Evolutionary conservation across 2,797 vertebrate species (phyloP), one percentile per base, ranked within the genome.

Genomic region (Acanthurus leucopareius): DNA sequence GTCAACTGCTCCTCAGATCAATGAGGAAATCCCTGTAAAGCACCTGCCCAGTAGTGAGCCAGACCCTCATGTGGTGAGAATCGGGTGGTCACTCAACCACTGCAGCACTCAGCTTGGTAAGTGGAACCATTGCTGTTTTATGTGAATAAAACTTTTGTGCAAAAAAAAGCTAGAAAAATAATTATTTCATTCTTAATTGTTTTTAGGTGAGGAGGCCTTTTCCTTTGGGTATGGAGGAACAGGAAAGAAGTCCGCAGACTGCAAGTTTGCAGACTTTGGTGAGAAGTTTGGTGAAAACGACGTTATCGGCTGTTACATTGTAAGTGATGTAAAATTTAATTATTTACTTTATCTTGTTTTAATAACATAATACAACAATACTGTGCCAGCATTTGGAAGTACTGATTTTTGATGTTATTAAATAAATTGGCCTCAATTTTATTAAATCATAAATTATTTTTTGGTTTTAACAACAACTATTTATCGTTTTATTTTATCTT

Each of bases 141-240:
- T 11, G 1, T 22, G 3, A 19, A 25, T 38, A 4, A n/a, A 13
- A 17, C 0, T 48, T 14, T 5, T 1, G 6, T 35, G 5, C 10
- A 42, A 20, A 19, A 10, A 7, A 47, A 3, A 14, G 1, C 4
- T 19, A 13, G 13, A n/a, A 56, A 54, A 19, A 4, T 10, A 40
- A 42, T 6, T 32, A 10, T 64, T 71, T 54, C 1, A 6, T 70
- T 73, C 10, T 70, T 52, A 40, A 15, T 3, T 58, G 1, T 32
- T 69, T 9, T 51, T 67, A 99, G 97, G 97, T 0, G 97, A 99
- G 91, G 97, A 98, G 68, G 77, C 94, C 0, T 97, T 97, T 71
- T 99, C 97, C 22, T 99, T 93, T n/a, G 97, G 97, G 42, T 99
- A 96, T 4, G 97, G 97, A 71, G 97, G 97, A 74, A 98, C 97